These are phyloP conservation scores for Oncopeltus fasciatus DNA, from an alignment of 1,140 invertebrate species.

Conservation along the genomic window DNA sequence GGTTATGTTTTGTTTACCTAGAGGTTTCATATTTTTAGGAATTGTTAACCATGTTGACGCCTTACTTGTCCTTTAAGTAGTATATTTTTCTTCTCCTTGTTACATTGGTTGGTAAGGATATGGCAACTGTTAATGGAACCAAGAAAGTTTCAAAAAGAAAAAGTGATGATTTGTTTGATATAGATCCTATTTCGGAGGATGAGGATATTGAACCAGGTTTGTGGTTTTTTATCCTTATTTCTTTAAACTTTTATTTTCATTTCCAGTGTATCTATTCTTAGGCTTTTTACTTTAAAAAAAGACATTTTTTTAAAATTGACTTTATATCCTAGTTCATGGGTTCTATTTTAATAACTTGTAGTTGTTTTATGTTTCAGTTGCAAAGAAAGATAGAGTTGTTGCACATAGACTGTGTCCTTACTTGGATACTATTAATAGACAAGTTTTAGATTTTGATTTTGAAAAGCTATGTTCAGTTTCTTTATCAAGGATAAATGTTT, in stretches of 20 bases:
- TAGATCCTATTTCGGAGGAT: constrained; percentile 22
- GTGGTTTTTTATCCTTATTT: background rate
- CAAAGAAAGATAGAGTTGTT: constrained; percentile 21
- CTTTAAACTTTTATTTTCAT: background rate
- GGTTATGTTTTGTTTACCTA: too few relatives aligned
- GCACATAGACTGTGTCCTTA: constrained; percentile 64
- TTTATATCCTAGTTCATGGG: background rate
- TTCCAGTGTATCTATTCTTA: background rate
- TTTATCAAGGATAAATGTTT: constrained; percentile 95
- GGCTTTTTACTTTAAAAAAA: background rate
- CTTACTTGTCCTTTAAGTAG: too few relatives aligned
- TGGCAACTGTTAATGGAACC: background rate
- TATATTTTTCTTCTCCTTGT: too few relatives aligned
- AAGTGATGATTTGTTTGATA: constrained; percentile 22
- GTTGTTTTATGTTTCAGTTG: constrained; percentile 19
- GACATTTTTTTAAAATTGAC: background rate
- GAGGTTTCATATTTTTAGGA: too few relatives aligned
- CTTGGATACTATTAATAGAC: constrained; percentile 90
- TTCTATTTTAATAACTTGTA: background rate
- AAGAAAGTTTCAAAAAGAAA: constrained; percentile 14
- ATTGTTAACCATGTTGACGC: too few relatives aligned
- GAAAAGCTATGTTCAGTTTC: constrained; percentile 98
- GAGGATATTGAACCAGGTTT: constrained; percentile 12
- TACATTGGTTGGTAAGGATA: too few relatives aligned
- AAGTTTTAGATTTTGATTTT: constrained; percentile 98